Base-by-base conservation (phyloP, 2,113 vertebrate species). In the Leptodactylus fuscus region DNA sequence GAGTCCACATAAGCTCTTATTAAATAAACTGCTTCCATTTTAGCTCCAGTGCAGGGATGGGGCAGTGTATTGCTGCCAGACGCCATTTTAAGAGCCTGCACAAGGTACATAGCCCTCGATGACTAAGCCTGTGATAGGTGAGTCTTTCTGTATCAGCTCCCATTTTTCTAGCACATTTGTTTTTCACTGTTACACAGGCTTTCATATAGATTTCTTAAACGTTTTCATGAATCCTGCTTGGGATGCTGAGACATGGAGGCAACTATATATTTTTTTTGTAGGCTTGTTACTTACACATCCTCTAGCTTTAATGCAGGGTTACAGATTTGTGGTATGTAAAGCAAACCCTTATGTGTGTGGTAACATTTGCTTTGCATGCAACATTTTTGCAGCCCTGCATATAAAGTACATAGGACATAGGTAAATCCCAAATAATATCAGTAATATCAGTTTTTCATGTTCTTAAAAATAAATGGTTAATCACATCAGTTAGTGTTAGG, bases 61-160 rank as follows among this genome's bases (percentile, higher is more conserved):
- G 93, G 93, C 94, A 95, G 91, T 91, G 91, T 90, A 91, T 91
- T 92, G 90, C 92, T 95, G 92, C 91, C 93, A 95, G 94, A 94
- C 94, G 94, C 95, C 94, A 95, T 95, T 94, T 95, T 95, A 94
- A 92, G 95, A 94, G 91, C 92, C 93, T 95, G 94, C 95, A 94
- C 94, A 94, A 95, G 93, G 94, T 94, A 92, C 94, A 94, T 94
- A 95, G 94, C 93, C 93, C 91, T 92, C 92, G 94, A 94, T 95
- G 94, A 93, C 91, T 94, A 93, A 93, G 93, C 91, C 91, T 93
- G 93, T 93, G 93, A 93, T 95, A 94, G 94, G 94, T 95, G 94
- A 95, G 94, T 95, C 92, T 91, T 93, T 91, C 89, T 93, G 90
- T 90, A 91, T 32, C 91, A 93, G 91, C 93, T 92, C 92, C 88